Evolutionary conservation across 2,113 vertebrate genomes (phyloP), one percentile per base, ranked within the genome.

Genomic region (Atherinomorus stipes): DNA sequence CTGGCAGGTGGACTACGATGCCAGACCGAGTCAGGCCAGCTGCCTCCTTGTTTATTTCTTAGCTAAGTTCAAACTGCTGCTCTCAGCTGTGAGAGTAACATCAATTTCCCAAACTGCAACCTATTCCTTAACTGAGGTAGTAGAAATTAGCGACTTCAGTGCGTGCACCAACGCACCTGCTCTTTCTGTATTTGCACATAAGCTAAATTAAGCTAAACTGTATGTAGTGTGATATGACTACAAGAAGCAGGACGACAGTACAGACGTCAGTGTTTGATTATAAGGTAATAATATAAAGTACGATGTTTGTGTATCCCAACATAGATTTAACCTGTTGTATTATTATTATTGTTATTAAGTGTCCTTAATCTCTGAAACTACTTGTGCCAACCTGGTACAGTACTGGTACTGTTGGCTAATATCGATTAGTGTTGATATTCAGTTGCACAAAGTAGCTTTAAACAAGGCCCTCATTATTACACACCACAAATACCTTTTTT

Each of bases 311-410:
- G 59, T 34, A 69, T 81, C 47, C 68, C n/a, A 7, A 74, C 74
- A 58, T 83, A 79, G 85, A 90, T 83, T 66, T 62, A 81, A 87
- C 75, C 84, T 81, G 74, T 80, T 67, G 76, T 81, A 62, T 76
- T 74, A 67, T 71, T 77, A 54, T 68, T 16, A n/a, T 47, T 45
- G 63, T 58, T 77, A 71, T 80, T 85, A 94, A 94, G 93, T 94
- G 93, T 90, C 93, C 93, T 94, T 94, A 91, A 82, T 83, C 75
- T 80, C 50, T 77, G 51, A 78, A 61, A 56, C 65, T 54, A 25
- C 50, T 78, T 69, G 73, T 74, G 71, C 71, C 77, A 60, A 37
- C 40, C 42, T 56, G 57, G 75, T 60, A 58, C 74, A 52, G 53
- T 50, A 63, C 58, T 28, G 23, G 53, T 47, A 68, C 72, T 77